A percentile compares a stretch with the other conserved stretches of the same genome.
These are phyloP conservation scores for Eustalomyia histrio DNA, from an alignment of 2,888 invertebrate species.

Conservation along the genomic window DNA sequence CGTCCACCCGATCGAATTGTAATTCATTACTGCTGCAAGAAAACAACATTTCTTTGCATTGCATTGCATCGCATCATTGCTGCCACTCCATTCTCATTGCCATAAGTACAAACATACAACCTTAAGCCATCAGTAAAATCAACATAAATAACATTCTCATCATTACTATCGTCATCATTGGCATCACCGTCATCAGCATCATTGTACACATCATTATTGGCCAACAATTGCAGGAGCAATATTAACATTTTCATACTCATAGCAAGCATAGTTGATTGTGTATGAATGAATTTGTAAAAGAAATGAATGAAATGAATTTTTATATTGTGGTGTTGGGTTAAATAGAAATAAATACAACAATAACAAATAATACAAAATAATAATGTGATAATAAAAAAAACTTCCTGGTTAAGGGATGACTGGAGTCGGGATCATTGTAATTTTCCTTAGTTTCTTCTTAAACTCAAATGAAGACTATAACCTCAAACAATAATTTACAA, in stretches of 20 bases:
- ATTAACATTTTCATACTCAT: slow-evolving; percentile 47
- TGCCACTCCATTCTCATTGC: slow-evolving; percentile 24
- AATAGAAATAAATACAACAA: too few relatives aligned
- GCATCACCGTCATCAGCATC: slow-evolving; percentile 33
- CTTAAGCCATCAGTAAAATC: slow-evolving; percentile 48
- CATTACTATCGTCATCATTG: slow-evolving; percentile 30
- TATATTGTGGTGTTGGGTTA: too few relatives aligned
- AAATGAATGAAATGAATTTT: slow-evolving; percentile 36
- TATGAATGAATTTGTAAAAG: slow-evolving; percentile 38
- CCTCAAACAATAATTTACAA: too few relatives aligned
- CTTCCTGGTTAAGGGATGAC: too few relatives aligned
- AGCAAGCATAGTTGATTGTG: slow-evolving; percentile 35
- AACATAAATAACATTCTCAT: slow-evolving; percentile 50
- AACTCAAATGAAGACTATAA: too few relatives aligned
- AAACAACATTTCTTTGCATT: slow-evolving; percentile 28
- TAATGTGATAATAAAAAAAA: too few relatives aligned
- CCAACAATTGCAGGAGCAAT: slow-evolving; percentile 52
- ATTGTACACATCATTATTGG: slow-evolving; percentile 43
- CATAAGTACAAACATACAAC: slow-evolving; percentile 48
- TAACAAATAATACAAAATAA: too few relatives aligned
- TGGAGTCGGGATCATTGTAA: too few relatives aligned
- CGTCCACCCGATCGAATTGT: slow-evolving; percentile 67
- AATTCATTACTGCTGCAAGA: slow-evolving; percentile 66
- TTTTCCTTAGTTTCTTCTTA: too few relatives aligned
- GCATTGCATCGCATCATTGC: background rate